Conservation (phyloP, 2,888 invertebrate species). For the Sesamia inferens region DNA sequence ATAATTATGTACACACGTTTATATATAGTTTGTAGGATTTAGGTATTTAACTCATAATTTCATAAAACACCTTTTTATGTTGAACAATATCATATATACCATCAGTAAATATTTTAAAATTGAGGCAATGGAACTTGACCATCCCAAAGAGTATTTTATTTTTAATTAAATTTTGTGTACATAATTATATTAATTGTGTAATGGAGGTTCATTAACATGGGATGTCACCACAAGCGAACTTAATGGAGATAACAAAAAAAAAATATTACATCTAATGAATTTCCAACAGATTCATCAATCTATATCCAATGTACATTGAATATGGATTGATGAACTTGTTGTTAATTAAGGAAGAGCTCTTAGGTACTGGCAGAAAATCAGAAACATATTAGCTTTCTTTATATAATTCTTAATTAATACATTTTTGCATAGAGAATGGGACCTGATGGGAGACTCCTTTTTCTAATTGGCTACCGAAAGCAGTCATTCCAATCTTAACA, state of each 20-base stretch:
- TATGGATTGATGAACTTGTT: conserved; percentile 8
- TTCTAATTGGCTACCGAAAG: conserved; percentile 3
- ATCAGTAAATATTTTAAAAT: conserved; percentile 4
- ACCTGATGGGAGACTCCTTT: neutral
- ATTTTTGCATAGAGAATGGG: conserved; percentile 35
- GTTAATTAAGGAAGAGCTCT: neutral
- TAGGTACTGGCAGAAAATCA: neutral
- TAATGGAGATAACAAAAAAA: neutral
- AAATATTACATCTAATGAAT: neutral
- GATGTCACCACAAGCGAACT: conserved; percentile 3
- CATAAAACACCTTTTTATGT: conserved; percentile 9
- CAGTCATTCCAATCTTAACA: conserved; percentile 2
- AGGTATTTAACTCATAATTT: neutral
- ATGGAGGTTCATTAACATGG: conserved; percentile 21
- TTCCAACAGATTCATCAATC: conserved; percentile 6
- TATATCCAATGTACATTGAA: neutral
- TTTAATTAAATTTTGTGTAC: conserved; percentile 34
- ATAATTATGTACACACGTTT: conserved; percentile 41
- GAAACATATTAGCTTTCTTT: conserved; percentile 34
- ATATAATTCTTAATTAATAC: conserved; percentile 9
- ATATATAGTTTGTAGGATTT: conserved; percentile 9
- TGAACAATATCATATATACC: conserved; percentile 14
- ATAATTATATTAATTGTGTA: conserved; percentile 39
- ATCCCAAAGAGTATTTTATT: neutral
- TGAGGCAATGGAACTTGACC: neutral